These are phyloP conservation scores for Mesoligia furuncula DNA, from an alignment of 2,888 invertebrate species.

Conservation along the genomic window DNA sequence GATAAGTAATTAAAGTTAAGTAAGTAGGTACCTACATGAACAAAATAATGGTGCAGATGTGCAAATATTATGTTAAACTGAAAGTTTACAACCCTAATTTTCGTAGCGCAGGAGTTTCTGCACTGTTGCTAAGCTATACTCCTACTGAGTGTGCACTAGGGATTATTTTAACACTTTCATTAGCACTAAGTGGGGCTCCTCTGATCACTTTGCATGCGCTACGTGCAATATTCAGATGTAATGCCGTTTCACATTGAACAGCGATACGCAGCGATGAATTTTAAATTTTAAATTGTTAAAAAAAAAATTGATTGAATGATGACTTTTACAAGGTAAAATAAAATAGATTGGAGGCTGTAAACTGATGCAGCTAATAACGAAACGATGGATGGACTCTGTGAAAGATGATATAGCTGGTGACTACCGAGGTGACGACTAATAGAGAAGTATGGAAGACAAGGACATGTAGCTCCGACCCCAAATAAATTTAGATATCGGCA, in stretches of 20 bases:
- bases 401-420: not conserved
- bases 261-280: constrained; percentile 12
- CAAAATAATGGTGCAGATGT: constrained; percentile 24
- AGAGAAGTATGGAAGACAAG: no score
- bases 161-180: constrained; percentile 62
- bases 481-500: no score
- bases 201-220: constrained; percentile 58
- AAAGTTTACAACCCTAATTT: constrained; percentile 38
- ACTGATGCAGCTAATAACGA: not conserved
- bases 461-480: no score
- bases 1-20: constrained; percentile 17
- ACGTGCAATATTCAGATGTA: constrained; percentile 57
- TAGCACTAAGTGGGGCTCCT: constrained; percentile 57
- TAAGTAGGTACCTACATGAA: not conserved
- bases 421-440: no score
- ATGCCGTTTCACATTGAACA: constrained; percentile 41
- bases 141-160: constrained; percentile 10
- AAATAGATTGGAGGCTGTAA: not conserved
- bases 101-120: constrained; percentile 38
- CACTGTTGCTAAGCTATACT: constrained; percentile 32
- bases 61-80: constrained; percentile 34
- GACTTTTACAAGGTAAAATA: no score
- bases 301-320: no score
- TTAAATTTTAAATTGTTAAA: no score
- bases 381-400: not conserved